A percentile compares a stretch with the other conserved stretches of the same genome.
These are phyloP conservation scores for Cataglyphis rosenhaueri DNA, from an alignment of 2,888 invertebrate genomes.

Conservation along the genomic window DNA sequence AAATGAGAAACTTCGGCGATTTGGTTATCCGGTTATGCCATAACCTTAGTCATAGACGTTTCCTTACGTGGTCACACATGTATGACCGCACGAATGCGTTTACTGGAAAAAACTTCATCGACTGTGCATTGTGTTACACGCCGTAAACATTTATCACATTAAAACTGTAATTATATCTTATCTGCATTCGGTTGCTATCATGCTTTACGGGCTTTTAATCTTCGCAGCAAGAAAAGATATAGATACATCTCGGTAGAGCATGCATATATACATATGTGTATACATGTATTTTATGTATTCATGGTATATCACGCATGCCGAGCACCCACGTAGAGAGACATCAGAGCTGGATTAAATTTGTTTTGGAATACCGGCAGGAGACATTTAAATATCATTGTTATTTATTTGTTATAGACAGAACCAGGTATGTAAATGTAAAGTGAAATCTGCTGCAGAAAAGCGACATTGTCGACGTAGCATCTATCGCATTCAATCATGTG, in stretches of 20 bases:
- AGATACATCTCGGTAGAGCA: background rate
- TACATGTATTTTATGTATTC: background rate
- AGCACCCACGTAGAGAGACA: background rate
- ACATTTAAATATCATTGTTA: background rate
- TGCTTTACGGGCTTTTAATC: background rate
- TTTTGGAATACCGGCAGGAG: no score
- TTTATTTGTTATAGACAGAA: background rate
- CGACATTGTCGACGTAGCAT: background rate
- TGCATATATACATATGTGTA: background rate
- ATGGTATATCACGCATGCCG: background rate
- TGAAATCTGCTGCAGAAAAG: background rate
- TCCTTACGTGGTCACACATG: background rate
- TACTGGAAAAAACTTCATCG: background rate
- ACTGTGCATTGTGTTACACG: constrained; percentile 10
- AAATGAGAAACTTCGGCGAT: constrained; percentile 40
- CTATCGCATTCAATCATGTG: background rate
- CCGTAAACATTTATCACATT: background rate
- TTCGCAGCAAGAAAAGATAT: background rate
- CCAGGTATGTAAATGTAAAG: background rate
- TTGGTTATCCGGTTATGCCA: constrained; percentile 46
- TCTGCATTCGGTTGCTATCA: background rate
- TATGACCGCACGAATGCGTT: background rate
- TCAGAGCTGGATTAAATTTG: background rate
- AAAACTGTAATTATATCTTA: constrained; percentile 3
- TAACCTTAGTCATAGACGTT: constrained; percentile 48